Evolutionary conservation across 2,888 invertebrate species (phyloP), one percentile per base, ranked within the genome.

Genomic region (Onchidella celtica): DNA sequence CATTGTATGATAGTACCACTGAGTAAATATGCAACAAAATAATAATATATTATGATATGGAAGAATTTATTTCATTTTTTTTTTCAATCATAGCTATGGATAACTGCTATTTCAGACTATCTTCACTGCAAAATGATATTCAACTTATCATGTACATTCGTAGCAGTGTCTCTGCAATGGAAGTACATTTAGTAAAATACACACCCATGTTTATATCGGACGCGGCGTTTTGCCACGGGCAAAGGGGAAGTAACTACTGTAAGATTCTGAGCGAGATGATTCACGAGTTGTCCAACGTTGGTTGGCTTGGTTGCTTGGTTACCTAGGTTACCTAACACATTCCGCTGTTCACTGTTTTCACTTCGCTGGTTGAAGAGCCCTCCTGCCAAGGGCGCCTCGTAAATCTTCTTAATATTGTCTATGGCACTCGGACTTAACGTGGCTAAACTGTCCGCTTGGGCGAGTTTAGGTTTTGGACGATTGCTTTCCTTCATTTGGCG

Each of bases 161-260:
- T n/a, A n/a, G n/a, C n/a, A n/a, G n/a, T n/a, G n/a, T n/a, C n/a
- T n/a, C n/a, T n/a, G n/a, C n/a, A 11, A 17, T 47, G 6, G 47
- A 47, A 11, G 47, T 11, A 47, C 17, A 47, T 47, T n/a, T n/a
- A n/a, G n/a, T n/a, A n/a, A 34, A 34, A 24, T 2, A 70, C 9
- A 38, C n/a, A 76, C 4, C n/a, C 74, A 59, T 77, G 80, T 80
- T 72, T 83, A 70, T 80, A 72, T 24, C 61, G 61, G 11, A 70
- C 34, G 4, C 38, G 59, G 21, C 61, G 4, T 21, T 79, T 76
- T 11, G 63, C 77, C 63, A 55, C 68, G 24, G 24, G 65, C 6
- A 47, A 29, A 3, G 80, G 65, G 32, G 80, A 74, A 2, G 36
- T 57, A 11, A 77, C 29, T 1, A 38, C 79, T 3, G 78, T 47